These are phyloP conservation scores for Rhynchomys soricoides DNA, from an alignment of 2,113 vertebrate species.

Conservation along the genomic window DNA sequence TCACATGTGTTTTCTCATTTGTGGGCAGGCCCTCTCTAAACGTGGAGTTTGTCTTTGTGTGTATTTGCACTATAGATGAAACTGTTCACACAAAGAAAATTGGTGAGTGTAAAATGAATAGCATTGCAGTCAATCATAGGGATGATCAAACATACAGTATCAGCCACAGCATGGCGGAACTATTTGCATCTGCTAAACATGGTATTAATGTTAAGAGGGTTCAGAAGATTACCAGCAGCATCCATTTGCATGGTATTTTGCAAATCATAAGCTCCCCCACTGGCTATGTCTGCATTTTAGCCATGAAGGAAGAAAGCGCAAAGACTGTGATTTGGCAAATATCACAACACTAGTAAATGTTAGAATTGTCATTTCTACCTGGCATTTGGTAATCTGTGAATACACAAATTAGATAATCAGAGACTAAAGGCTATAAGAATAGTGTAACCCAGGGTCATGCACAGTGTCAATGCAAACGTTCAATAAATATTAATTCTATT, in stretches of 20 bases:
- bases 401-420: conserved; percentile 18
- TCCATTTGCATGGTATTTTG: conserved; percentile 26
- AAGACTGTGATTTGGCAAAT: conserved; percentile 39
- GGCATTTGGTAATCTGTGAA: conserved; percentile 16
- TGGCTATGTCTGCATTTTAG: not conserved
- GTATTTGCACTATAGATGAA: conserved; percentile 14
- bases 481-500: not conserved
- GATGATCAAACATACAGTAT: conserved; percentile 45
- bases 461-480: not conserved
- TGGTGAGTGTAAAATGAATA: conserved; percentile 47
- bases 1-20: conserved; percentile 22
- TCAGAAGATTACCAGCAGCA: conserved; percentile 1
- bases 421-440: not conserved
- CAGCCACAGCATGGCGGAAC: not conserved
- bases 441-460: not conserved
- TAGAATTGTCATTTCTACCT: conserved; percentile 35
- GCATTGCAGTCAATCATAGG: conserved; percentile 29
- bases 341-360: conserved; percentile 43
- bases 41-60: conserved; percentile 3
- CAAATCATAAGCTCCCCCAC: conserved; percentile 20
- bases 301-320: not conserved
- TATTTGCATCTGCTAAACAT: conserved; percentile 25
- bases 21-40: not conserved
- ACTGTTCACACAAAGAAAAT: conserved; percentile 45
- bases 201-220: conserved; percentile 24